Conservation (phyloP, 2,888 invertebrate genomes). For the Lysandra coridon region DNA sequence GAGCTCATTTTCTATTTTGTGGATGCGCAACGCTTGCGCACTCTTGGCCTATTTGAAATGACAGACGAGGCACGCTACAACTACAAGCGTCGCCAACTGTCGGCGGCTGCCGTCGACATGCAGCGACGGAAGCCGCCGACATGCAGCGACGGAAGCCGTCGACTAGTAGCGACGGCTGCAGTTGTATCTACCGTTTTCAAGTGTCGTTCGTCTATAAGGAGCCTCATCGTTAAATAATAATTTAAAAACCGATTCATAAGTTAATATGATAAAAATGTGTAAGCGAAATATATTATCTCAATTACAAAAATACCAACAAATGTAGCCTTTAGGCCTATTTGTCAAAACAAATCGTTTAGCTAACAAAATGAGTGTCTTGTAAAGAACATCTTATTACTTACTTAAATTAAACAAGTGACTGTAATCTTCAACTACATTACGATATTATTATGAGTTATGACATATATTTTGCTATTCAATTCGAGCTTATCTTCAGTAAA, state of each 20-base stretch:
- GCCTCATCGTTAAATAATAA: background rate
- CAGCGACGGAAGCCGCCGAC: too few relatives aligned
- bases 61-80: too few relatives aligned
- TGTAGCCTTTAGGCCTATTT: slow-evolving; percentile 4
- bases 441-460: background rate
- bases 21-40: too few relatives aligned
- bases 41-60: background rate
- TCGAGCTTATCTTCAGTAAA: background rate
- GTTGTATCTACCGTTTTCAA: too few relatives aligned
- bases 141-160: too few relatives aligned
- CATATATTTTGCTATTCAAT: background rate
- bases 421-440: background rate
- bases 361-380: background rate
- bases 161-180: too few relatives aligned
- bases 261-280: background rate
- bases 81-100: too few relatives aligned
- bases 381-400: background rate
- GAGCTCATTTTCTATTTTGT: background rate
- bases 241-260: background rate
- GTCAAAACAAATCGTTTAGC: background rate
- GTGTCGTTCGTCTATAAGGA: too few relatives aligned
- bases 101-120: too few relatives aligned
- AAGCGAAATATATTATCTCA: background rate
- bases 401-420: background rate
- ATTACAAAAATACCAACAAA: background rate